Conservation (phyloP, 1,140 invertebrate genomes). For the Platorchestia sp. region DNA sequence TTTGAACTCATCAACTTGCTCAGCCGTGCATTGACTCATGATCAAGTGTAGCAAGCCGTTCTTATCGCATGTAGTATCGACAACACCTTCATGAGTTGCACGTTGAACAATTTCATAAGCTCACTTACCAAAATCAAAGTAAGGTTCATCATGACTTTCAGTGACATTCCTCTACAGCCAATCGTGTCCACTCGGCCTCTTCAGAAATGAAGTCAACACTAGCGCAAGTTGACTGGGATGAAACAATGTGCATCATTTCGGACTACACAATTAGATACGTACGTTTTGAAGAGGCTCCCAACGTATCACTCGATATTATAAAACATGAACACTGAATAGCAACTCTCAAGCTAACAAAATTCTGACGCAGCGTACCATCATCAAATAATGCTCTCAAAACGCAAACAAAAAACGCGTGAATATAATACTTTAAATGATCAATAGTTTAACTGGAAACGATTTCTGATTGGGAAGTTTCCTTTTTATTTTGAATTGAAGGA, state of each 20-base stretch:
- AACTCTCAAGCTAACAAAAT: neutral
- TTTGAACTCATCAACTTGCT: constrained; percentile 9
- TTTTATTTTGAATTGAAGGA: no score
- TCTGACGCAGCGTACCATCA: neutral
- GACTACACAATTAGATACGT: neutral
- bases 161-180: neutral
- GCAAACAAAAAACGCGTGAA: neutral
- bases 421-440: neutral
- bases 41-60: constrained; percentile 28
- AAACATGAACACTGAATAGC: neutral
- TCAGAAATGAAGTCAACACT: neutral
- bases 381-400: neutral
- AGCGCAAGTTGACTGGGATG: neutral
- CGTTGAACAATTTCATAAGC: neutral
- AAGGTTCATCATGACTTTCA: neutral
- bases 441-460: neutral
- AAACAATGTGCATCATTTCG: neutral
- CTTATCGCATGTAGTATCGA: constrained; percentile 30
- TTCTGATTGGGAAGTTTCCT: no score
- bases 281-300: neutral
- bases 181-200: neutral
- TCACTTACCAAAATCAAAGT: neutral
- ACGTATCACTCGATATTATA: neutral
- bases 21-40: neutral
- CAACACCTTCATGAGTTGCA: neutral